These are phyloP conservation scores for Amiota communis DNA, from an alignment of 2,888 invertebrate genomes.

Conservation along the genomic window DNA sequence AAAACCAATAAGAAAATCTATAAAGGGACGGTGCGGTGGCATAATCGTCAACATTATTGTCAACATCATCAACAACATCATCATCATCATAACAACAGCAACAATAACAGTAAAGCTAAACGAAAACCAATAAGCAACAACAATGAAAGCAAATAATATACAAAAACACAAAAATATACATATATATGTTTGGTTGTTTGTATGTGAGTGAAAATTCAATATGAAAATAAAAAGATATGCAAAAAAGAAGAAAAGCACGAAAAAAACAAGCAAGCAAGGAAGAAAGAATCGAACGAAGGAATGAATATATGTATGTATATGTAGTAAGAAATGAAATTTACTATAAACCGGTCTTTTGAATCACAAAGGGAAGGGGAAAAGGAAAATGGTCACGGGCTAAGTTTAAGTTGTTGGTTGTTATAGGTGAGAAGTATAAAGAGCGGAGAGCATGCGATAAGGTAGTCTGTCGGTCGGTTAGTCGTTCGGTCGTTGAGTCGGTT, in stretches of 20 bases:
- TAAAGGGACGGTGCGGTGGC: neutral
- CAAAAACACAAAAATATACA: neutral
- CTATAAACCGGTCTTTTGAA: neutral
- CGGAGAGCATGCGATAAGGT: neutral
- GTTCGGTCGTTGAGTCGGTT: neutral
- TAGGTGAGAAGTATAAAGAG: neutral
- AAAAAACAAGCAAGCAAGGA: neutral
- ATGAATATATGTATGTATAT: no score
- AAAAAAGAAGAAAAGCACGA: neutral
- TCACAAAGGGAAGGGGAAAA: neutral
- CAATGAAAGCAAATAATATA: neutral
- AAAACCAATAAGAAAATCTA: conserved; percentile 13
- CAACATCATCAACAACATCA: neutral
- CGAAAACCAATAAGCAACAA: conserved; percentile 6
- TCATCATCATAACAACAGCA: neutral
- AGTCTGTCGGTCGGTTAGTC: neutral
- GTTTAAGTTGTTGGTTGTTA: neutral
- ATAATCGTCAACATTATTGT: neutral
- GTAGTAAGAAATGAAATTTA: no score
- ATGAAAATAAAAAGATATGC: neutral
- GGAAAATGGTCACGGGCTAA: neutral
- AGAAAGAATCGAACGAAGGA: neutral
- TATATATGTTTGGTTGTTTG: neutral
- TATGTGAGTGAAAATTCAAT: neutral
- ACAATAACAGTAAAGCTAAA: conserved; percentile 18